These are phyloP conservation scores for Orchesella flavescens DNA, from an alignment of 2,888 invertebrate species.

Conservation along the genomic window DNA sequence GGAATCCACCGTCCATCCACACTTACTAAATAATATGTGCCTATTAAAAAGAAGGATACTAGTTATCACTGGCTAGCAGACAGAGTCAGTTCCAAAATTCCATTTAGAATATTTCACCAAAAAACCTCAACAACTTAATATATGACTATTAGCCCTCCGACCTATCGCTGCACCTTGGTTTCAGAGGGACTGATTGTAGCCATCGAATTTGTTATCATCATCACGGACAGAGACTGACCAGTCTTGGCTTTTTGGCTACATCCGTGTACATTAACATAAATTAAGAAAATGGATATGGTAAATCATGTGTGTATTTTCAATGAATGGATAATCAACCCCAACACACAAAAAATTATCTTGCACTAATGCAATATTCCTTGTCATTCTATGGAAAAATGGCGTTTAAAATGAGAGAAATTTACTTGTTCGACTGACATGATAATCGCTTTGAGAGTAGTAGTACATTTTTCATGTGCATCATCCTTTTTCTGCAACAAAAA, in stretches of 20 bases:
- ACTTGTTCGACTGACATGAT: conserved; percentile 13
- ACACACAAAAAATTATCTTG: neutral
- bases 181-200: conserved; percentile 18
- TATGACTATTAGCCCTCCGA: conserved; percentile 4
- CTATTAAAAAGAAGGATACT: too few relatives aligned
- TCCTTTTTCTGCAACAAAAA: neutral
- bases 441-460: neutral
- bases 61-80: too few relatives aligned
- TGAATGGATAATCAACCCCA: conserved; percentile 45
- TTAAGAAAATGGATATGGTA: conserved; percentile 59
- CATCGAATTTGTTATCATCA: conserved; percentile 46
- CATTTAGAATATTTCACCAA: conserved; percentile 14
- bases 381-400: conserved; percentile 18
- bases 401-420: conserved; percentile 10
- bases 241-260: conserved; percentile 61
- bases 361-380: neutral
- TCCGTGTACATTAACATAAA: conserved; percentile 65
- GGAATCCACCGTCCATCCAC: too few relatives aligned
- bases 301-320: conserved; percentile 38
- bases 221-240: conserved; percentile 41
- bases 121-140: neutral
- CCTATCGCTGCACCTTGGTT: conserved; percentile 6
- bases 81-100: neutral
- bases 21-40: too few relatives aligned
- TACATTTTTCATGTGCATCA: neutral